phyloP scores from a whole-genome alignment of 2,113 vertebrate genomes.

The Pavo muticus region DNA sequence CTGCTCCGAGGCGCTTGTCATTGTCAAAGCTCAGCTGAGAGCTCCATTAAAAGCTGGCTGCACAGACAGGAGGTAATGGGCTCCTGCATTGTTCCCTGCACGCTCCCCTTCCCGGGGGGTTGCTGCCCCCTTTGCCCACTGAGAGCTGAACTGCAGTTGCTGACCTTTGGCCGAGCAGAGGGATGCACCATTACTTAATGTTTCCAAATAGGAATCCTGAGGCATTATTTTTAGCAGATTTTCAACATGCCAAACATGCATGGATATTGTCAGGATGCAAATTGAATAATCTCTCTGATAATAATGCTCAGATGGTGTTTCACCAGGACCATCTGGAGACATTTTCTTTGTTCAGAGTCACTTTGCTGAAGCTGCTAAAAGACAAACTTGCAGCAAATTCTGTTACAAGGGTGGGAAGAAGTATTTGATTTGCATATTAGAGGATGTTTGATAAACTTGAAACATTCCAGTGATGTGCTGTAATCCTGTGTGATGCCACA shows the following conservation, averaged over 20 bases:
- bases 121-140: neutral
- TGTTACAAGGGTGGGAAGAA: conserved; percentile 45
- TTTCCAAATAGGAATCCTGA: neutral
- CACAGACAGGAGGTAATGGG: neutral
- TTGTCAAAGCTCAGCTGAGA: neutral
- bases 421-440: conserved; percentile 77
- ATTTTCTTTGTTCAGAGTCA: conserved; percentile 62
- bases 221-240: conserved; percentile 3
- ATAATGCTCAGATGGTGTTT: conserved; percentile 71
- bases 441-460: conserved; percentile 50
- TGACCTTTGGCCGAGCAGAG: neutral
- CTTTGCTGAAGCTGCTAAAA: conserved; percentile 78
- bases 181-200: rapidly evolving
- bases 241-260: conserved; percentile 20
- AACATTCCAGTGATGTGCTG: conserved; percentile 71
- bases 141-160: neutral
- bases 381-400: conserved; percentile 83
- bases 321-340: conserved; percentile 82
- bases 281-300: conserved; percentile 72
- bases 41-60: neutral
- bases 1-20: neutral
- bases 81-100: neutral
- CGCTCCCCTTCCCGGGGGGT: neutral
- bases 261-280: conserved; percentile 74
- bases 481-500: conserved; percentile 48